Evolutionary conservation across 2,113 vertebrate genomes (phyloP).

Genomic region (Azemiops feae): DNA sequence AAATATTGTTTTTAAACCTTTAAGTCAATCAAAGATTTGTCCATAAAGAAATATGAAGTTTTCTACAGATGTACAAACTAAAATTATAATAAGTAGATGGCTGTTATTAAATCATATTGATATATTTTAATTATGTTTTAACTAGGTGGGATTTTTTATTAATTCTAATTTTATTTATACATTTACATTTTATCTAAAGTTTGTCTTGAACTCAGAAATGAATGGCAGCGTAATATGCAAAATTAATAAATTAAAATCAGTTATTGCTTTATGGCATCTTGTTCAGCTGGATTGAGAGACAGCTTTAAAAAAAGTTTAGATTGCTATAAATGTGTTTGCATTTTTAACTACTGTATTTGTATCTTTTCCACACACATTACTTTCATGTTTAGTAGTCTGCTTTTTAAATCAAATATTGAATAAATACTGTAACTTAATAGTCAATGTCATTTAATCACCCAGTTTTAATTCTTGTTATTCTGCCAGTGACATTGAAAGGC

Average conservation of each 20-base stretch:
- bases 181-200: not conserved
- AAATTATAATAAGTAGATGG: not conserved
- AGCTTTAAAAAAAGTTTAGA: not conserved
- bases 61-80: not conserved
- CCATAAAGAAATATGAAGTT: not conserved
- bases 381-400: not conserved
- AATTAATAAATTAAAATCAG: not conserved
- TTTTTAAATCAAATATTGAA: not conserved
- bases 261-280: not conserved
- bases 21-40: not conserved
- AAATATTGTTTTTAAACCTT: not conserved
- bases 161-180: not conserved
- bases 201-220: not conserved
- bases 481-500: not conserved
- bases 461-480: not conserved
- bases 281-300: not conserved
- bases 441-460: not conserved
- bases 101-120: not conserved
- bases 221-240: not conserved
- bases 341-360: too few relatives aligned
- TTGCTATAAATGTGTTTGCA: not conserved
- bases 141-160: not conserved
- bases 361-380: not conserved
- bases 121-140: not conserved
- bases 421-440: not conserved